Base-by-base conservation (phyloP, 1,140 invertebrate genomes). In the Dinoponera quadriceps region DNA sequence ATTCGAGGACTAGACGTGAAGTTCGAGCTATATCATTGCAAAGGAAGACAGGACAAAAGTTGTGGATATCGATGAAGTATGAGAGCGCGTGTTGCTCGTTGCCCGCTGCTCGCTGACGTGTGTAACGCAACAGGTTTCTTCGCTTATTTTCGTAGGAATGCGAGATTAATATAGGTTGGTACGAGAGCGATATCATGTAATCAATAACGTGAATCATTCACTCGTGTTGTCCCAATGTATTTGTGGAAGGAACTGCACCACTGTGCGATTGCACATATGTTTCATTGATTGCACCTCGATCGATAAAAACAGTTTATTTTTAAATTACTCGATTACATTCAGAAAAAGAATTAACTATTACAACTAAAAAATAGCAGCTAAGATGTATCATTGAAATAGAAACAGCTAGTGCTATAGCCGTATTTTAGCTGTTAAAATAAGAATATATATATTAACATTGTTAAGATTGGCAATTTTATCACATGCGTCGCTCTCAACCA, bases 91-190 rank as follows among this genome's bases (percentile, higher is more conserved):
- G 33, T n/a, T 18, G 22, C 1, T 44, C 3, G 29, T 72, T 59
- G 16, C 33, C 72, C 77, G 44, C 27, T 69, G 51, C 54, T 59
- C 13, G 54, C 57, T 73, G 57, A 82, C 27, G 55, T 82, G 18
- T 51, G 57, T 82, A 63, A 82, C n/a, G 78, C 78, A 82, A 82
- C 78, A 82, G 78, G 78, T 82, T 82, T 82, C 78, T 74, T 74
- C 59, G 48, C 78, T 73, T 82, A 82, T 74, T 82, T 82, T 82
- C 71, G 59, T 72, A 63, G 60, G 27, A 27, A 38, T 63, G 27
- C n/a, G 54, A 16, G 29, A 54, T 81, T 68, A 60, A 65, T 82
- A 38, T 29, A 59, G 25, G 33, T 80, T 11, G 65, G 22, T 22
- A n/a, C 18, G 66, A 69, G 51, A 80, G 65, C 54, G 62, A 66